A percentile compares a stretch with the other conserved stretches of the same genome.
Conservation (phyloP, 2,888 invertebrate species). For the Metallyticus violacea region DNA sequence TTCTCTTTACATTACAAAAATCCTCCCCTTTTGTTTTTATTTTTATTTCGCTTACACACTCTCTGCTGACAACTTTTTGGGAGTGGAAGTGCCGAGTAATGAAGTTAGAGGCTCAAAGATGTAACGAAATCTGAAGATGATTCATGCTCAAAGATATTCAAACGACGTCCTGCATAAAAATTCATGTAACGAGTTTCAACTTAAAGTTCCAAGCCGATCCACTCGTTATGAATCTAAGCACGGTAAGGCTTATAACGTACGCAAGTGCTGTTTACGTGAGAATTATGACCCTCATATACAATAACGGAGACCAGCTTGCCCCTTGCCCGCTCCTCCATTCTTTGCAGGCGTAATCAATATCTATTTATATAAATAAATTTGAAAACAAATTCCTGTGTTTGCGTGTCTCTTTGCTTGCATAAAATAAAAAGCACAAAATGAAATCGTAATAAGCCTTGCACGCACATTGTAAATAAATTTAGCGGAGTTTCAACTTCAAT, state of each 20-base stretch:
- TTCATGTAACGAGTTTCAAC: no score
- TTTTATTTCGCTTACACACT: no score
- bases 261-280: neutral
- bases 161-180: neutral
- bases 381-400: neutral
- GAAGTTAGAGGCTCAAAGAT: neutral
- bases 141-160: neutral
- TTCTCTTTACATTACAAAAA: no score
- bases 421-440: neutral
- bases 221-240: neutral
- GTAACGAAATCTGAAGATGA: neutral
- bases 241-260: neutral
- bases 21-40: no score
- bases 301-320: neutral
- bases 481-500: no score
- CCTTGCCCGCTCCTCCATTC: neutral
- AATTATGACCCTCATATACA: neutral
- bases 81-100: neutral
- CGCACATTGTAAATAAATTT: neutral
- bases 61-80: no score
- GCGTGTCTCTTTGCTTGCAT: neutral
- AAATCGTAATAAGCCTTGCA: neutral
- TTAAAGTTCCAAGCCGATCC: neutral
- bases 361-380: neutral
- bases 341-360: neutral